Conservation (phyloP, 2,797 vertebrate genomes). For the Alouatta caraya region DNA sequence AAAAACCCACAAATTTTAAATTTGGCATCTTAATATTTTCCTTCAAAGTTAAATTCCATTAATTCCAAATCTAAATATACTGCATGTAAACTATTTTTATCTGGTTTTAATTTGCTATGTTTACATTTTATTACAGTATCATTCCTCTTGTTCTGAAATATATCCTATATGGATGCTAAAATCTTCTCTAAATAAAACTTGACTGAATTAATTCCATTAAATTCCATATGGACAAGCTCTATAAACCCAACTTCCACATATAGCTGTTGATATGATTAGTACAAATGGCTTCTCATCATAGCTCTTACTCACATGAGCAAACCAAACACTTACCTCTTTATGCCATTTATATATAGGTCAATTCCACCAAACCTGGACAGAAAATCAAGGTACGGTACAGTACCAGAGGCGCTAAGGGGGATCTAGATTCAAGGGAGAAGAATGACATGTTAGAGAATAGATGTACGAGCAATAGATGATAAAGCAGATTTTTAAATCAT, state of each 20-base stretch:
- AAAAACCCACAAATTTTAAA: background rate
- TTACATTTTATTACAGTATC: background rate
- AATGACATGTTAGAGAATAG: background rate
- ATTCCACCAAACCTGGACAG: slow-evolving; percentile 75
- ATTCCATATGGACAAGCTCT: background rate
- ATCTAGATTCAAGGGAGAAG: slow-evolving; percentile 69
- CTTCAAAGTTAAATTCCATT: slow-evolving; percentile 32
- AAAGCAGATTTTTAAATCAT: rapidly evolving
- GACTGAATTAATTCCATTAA: background rate
- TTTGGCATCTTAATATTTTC: background rate
- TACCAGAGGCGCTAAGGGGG: slow-evolving; percentile 69
- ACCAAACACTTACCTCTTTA: slow-evolving; percentile 60
- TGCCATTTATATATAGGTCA: background rate
- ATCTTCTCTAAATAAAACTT: background rate
- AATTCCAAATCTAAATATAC: background rate
- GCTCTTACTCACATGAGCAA: background rate
- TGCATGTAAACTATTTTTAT: background rate
- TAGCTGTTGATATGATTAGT: rapidly evolving
- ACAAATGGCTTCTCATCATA: background rate
- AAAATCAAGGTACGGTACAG: slow-evolving; percentile 78
- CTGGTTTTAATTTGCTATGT: background rate
- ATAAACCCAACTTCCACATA: rapidly evolving
- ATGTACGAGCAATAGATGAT: rapidly evolving
- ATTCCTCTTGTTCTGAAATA: background rate
- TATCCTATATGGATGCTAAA: background rate